Conservation (phyloP, 2,113 vertebrate species). For the Perca flavescens region DNA sequence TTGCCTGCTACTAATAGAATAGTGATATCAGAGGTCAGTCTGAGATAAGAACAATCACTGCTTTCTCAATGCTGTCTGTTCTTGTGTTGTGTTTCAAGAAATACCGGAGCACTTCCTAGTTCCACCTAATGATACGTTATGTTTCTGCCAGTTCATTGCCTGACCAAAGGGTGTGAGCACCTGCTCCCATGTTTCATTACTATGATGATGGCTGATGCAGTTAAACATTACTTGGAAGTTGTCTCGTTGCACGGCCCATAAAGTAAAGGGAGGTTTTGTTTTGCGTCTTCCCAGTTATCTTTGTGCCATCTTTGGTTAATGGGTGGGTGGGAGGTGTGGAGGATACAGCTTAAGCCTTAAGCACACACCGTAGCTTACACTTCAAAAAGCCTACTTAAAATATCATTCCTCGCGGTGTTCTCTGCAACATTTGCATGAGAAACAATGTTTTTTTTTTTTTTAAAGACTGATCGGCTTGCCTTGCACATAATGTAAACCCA, state of each 20-base stretch:
- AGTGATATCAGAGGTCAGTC: background rate
- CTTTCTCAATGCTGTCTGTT: background rate
- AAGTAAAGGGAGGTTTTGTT: slow-evolving; percentile 37
- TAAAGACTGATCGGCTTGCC: background rate
- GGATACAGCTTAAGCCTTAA: slow-evolving; percentile 29
- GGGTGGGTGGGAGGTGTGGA: slow-evolving; percentile 55
- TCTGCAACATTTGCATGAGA: background rate
- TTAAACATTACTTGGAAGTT: slow-evolving; percentile 63
- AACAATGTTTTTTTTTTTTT: background rate
- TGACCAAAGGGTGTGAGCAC: slow-evolving; percentile 38
- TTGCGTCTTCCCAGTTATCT: slow-evolving; percentile 43
- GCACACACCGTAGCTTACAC: slow-evolving; percentile 50
- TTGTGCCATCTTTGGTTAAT: slow-evolving; percentile 41
- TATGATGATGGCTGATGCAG: slow-evolving; percentile 28
- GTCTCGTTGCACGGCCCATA: slow-evolving; percentile 16
- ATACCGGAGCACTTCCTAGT: slow-evolving; percentile 11
- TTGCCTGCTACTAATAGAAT: slow-evolving; percentile 21
- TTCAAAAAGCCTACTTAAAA: slow-evolving; percentile 30
- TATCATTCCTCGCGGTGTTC: background rate
- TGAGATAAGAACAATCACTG: slow-evolving; percentile 25
- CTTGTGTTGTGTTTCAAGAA: background rate
- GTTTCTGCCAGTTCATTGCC: background rate
- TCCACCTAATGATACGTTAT: background rate
- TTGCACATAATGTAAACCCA: background rate
- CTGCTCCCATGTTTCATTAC: slow-evolving; percentile 23